phyloP scores from a whole-genome alignment of 2,113 vertebrate genomes.

The Notiomystis cincta region DNA sequence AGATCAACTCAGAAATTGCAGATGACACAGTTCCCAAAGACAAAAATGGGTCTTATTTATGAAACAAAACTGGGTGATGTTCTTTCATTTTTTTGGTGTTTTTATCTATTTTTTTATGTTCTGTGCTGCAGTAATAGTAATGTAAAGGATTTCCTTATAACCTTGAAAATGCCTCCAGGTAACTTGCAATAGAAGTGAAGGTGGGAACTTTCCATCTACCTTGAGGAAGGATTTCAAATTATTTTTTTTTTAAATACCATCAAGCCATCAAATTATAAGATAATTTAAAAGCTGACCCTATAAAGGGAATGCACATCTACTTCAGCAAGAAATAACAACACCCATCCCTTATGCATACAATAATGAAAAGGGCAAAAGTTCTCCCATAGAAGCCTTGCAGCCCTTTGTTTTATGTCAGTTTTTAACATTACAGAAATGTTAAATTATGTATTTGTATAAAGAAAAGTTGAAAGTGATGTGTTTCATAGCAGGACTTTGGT shows the following conservation, averaged over 20 bases:
- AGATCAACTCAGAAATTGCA: not conserved
- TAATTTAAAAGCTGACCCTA: not conserved
- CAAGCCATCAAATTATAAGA: not conserved
- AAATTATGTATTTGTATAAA: not conserved
- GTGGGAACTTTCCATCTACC: not conserved
- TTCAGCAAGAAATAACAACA: not conserved
- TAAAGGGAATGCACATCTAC: not conserved
- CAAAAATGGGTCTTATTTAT: not conserved
- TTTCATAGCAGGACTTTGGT: not conserved
- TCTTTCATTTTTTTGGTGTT: not conserved
- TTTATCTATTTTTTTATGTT: not conserved
- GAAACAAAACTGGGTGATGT: not conserved
- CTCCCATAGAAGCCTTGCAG: not conserved
- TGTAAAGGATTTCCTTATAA: not conserved
- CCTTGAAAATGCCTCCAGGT: not conserved
- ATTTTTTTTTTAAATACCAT: not conserved
- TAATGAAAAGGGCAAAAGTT: not conserved
- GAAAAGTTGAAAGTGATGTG: not conserved
- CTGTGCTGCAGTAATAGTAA: not conserved
- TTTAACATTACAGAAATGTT: not conserved
- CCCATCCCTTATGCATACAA: not conserved
- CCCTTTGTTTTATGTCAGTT: not conserved
- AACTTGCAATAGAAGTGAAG: not conserved
- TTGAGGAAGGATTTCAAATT: not conserved
- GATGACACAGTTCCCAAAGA: not conserved